phyloP scores from a whole-genome alignment of 2,113 vertebrate species.

The Clupea harengus region DNA sequence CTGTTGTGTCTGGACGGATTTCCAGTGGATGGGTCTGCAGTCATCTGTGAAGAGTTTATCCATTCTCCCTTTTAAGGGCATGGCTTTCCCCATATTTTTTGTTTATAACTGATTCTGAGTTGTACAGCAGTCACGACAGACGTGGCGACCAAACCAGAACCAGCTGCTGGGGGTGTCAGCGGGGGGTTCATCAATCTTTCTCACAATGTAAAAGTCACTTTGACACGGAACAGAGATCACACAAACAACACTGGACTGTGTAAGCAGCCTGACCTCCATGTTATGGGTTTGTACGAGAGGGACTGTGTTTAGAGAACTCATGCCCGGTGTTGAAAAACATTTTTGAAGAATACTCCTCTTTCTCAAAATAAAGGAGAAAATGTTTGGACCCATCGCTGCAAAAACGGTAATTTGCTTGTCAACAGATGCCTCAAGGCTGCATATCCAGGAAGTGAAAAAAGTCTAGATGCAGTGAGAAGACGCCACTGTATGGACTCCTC shows the following conservation, averaged over 20 bases:
- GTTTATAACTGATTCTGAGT: conserved; percentile 54
- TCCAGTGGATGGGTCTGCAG: neutral
- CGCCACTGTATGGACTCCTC: neutral
- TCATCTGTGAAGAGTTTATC: neutral
- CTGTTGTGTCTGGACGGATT: conserved; percentile 68
- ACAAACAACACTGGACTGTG: conserved; percentile 21
- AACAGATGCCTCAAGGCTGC: neutral
- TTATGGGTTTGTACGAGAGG: conserved; percentile 9
- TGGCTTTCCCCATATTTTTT: conserved; percentile 44
- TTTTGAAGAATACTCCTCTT: neutral
- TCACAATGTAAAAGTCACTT: conserved; percentile 54
- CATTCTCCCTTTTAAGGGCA: conserved; percentile 23
- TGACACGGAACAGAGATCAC: conserved; percentile 45
- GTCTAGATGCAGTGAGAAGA: neutral
- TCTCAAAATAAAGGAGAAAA: neutral
- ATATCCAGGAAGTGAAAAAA: neutral
- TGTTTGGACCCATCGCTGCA: neutral
- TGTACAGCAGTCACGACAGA: conserved; percentile 60
- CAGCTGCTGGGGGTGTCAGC: conserved; percentile 56
- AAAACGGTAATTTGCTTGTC: neutral
- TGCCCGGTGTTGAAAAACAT: conserved; percentile 19
- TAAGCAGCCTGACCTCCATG: conserved; percentile 9
- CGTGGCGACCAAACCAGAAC: conserved; percentile 59
- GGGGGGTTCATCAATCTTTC: conserved; percentile 52
- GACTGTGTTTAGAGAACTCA: conserved; percentile 27